Evolutionary conservation across 1,140 invertebrate genomes (phyloP).

Genomic region (Subanguina moxae): DNA sequence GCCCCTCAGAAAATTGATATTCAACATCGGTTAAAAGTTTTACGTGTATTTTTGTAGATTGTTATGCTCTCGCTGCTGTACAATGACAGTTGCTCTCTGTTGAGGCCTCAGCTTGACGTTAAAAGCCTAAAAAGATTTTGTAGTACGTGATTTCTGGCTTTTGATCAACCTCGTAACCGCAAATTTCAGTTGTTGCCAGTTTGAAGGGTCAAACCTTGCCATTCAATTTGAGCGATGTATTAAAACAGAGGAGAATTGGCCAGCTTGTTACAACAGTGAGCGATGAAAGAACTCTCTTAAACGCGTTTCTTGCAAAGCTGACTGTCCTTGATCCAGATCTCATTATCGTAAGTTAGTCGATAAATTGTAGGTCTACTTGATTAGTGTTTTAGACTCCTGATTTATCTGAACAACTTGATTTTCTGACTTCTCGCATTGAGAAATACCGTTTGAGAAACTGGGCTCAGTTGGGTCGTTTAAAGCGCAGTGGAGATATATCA

Average conservation of each 20-base stretch:
- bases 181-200: constrained; percentile 22
- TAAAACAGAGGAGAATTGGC: constrained; percentile 28
- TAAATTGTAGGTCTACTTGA: no score
- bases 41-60: constrained; percentile 27
- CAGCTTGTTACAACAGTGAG: constrained; percentile 49
- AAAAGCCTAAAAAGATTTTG: constrained; percentile 10
- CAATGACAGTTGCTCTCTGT: constrained; percentile 2
- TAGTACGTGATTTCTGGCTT: background rate
- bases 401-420: background rate
- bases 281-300: constrained; percentile 76
- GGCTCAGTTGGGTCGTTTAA: constrained; percentile 35
- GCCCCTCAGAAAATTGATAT: no score
- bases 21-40: background rate
- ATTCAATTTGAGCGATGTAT: constrained; percentile 28
- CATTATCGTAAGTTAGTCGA: constrained; percentile 66
- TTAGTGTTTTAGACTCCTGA: background rate
- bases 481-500: constrained; percentile 20
- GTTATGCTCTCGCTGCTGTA: constrained; percentile 42
- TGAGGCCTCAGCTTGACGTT: constrained; percentile 9
- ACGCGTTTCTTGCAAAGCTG: constrained; percentile 76
- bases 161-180: background rate
- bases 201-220: constrained; percentile 35
- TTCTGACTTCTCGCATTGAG: constrained; percentile 3
- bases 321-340: constrained; percentile 85
- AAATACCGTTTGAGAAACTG: constrained; percentile 36